Evolutionary conservation across 2,888 invertebrate genomes (phyloP), one percentile per base, ranked within the genome.

Genomic region (Agonopterix alstromeriana): DNA sequence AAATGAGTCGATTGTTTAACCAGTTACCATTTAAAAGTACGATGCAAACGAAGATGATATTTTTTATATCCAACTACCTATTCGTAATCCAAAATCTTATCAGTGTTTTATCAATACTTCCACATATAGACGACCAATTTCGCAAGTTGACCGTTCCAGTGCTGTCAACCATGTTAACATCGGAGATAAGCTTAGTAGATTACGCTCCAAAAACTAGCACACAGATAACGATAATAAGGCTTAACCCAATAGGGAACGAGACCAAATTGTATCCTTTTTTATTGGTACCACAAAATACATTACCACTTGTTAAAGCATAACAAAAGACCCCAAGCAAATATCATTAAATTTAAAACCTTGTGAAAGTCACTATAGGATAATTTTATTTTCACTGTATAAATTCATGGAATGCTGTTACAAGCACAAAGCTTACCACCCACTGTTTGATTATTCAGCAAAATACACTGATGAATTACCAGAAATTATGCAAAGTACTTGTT

Each of bases 391-490:
- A 61, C 62, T 48, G 51, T 59, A 63, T 55, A 54, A 56, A 70
- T 59, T 67, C 59, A 56, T 61, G 57, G 67, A 71, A 74, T 76
- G 66, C 65, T 60, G 64, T 61, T 65, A 59, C 65, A 62, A 67
- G 61, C 59, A 57, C 10, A 55, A 64, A 60, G 60, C 60, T 63
- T 69, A 67, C 80, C 82, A 80, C 82, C 81, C 81, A 79, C 78
- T 48, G 75, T 47, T 67, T 60, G 63, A 70, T 77, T 71, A 71
- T 69, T 68, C 65, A 63, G 61, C 67, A 64, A 58, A 47, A 67
- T 69, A 70, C 70, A 67, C 63, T 76, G 76, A 80, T 75, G 77
- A 73, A 80, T 77, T 78, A 77, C 70, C 65, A 74, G 74, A 77
- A 80, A 81, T 79, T 82, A 80, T 80, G 77, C 81, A 73, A 81